phyloP scores from a whole-genome alignment of 2,113 vertebrate species.

The Apteryx owenii region DNA sequence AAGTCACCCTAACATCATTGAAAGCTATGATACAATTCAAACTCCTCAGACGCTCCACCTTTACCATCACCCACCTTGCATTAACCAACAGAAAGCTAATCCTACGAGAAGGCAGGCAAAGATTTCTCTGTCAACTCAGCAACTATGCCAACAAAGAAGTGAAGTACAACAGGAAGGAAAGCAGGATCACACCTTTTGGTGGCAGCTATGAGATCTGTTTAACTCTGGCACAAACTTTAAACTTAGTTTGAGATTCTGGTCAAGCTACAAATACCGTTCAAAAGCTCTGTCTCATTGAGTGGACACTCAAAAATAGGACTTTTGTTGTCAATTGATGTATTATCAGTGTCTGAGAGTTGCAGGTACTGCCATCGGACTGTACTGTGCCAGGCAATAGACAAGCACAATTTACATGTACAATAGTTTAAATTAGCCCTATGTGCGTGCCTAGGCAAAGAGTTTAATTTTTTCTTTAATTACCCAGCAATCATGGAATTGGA shows the following conservation, averaged over 20 bases:
- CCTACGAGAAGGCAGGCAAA: not conserved
- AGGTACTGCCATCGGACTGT: not conserved
- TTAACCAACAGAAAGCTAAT: not conserved
- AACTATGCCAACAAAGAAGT: not conserved
- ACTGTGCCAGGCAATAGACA: not conserved
- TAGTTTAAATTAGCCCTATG: not conserved
- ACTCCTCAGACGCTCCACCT: not conserved
- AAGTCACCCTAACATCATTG: not conserved
- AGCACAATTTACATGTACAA: not conserved
- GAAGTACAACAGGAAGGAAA: not conserved
- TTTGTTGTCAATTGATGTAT: not conserved
- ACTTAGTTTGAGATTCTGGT: not conserved
- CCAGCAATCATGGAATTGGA: not conserved
- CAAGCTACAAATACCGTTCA: not conserved
- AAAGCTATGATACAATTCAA: accelerated
- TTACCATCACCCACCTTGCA: not conserved
- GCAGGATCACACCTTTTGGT: too few relatives aligned
- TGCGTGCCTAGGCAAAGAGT: not conserved
- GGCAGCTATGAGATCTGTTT: not conserved
- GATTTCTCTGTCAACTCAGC: not conserved
- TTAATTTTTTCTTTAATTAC: not conserved
- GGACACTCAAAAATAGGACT: not conserved
- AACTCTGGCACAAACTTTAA: not conserved
- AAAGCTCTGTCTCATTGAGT: not conserved
- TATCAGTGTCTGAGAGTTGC: not conserved